Evolutionary conservation across 2,888 invertebrate genomes (phyloP).

Genomic region (Orthosia cruda): DNA sequence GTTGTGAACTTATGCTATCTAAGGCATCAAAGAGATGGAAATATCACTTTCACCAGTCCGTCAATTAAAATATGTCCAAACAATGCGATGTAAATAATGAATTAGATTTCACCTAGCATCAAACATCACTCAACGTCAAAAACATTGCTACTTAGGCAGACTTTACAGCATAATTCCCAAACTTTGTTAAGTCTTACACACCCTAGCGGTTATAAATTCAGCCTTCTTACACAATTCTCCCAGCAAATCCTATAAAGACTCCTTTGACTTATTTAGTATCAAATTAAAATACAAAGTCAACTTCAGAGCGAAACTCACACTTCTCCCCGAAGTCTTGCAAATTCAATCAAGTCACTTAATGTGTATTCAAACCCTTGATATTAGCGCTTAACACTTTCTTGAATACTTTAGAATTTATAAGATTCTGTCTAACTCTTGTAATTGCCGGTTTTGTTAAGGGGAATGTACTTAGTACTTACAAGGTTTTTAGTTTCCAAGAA

Average conservation of each 20-base stretch:
- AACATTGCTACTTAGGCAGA: too few relatives aligned
- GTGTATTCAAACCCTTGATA: slow-evolving; percentile 60
- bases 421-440: slow-evolving; percentile 33
- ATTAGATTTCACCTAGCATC: too few relatives aligned
- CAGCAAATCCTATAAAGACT: slow-evolving; percentile 9
- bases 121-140: neutral
- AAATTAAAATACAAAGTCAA: slow-evolving; percentile 34
- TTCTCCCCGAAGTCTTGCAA: slow-evolving; percentile 33
- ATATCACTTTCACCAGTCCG: too few relatives aligned
- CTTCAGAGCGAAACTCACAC: slow-evolving; percentile 33
- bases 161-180: neutral
- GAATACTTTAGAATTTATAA: slow-evolving; percentile 35
- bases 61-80: too few relatives aligned
- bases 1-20: too few relatives aligned
- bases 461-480: neutral
- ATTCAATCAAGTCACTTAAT: slow-evolving; percentile 65
- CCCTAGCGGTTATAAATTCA: slow-evolving; percentile 4
- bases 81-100: too few relatives aligned
- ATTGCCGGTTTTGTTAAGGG: slow-evolving; percentile 11
- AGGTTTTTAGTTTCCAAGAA: neutral
- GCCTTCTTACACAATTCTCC: neutral
- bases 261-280: slow-evolving; percentile 22
- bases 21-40: too few relatives aligned
- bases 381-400: slow-evolving; percentile 43
- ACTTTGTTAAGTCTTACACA: neutral